Percentiles rank a stretch among this genome's conserved stretches.
Evolutionary conservation across 2,113 vertebrate genomes (phyloP).

Genomic region (Rhadina sibilatrix): DNA sequence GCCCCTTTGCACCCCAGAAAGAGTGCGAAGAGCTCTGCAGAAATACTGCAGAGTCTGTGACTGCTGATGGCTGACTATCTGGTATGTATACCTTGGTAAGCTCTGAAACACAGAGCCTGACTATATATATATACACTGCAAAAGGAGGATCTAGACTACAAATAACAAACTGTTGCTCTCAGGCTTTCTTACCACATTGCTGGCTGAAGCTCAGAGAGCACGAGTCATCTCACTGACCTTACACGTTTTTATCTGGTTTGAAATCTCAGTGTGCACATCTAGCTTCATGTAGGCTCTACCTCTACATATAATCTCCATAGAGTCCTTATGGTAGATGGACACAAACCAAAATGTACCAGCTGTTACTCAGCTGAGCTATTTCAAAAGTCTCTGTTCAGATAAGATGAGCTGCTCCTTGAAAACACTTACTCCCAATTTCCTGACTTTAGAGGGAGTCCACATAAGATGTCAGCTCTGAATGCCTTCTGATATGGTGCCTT

Average conservation of each 20-base stretch:
- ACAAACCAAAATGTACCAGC: background rate
- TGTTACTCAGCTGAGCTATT: background rate
- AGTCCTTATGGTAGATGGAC: background rate
- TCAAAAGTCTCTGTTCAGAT: background rate
- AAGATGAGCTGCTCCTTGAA: background rate
- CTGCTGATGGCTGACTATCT: background rate
- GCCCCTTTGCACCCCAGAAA: background rate
- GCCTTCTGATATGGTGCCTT: background rate
- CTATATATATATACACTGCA: background rate
- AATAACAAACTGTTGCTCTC: background rate
- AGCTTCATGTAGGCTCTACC: background rate
- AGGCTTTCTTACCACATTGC: background rate
- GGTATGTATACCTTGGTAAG: background rate
- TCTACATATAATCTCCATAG: background rate
- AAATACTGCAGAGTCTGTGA: background rate
- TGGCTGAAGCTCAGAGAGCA: background rate
- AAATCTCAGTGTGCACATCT: background rate
- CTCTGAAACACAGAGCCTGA: background rate
- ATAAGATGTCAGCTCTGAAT: background rate
- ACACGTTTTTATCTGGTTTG: background rate
- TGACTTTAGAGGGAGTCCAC: background rate
- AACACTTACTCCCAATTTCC: background rate
- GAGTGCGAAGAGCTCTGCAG: background rate
- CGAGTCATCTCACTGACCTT: background rate
- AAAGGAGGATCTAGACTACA: background rate